Base-by-base conservation (phyloP, 1,140 invertebrate genomes). In the Heliconius hewitsoni region DNA sequence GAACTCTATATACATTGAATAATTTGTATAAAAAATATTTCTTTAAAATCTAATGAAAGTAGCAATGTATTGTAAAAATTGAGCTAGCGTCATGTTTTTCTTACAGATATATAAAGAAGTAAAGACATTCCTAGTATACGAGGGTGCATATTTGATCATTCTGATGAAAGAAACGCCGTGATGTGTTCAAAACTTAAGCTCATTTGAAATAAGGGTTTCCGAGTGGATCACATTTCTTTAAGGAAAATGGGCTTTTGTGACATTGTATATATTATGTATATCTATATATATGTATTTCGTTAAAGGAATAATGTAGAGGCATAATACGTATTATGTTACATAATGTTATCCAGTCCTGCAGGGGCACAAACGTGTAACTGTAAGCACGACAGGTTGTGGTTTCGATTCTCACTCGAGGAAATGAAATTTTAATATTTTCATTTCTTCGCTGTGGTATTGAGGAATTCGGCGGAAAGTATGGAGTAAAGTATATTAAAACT, bases 131-230 rank as follows among this genome's bases (percentile, higher is more conserved):
- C 79, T 84, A 87, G 82, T 83, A 77, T 60, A 60, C 71, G 86
- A 81, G 90, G 90, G 87, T 92, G 90, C 91, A 91, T 93, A 90
- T 93, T 93, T 91, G 85, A 93, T 91, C 82, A 84, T 84, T 84
- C 76, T 90, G 86, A 87, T 90, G 88, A 84, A 87, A 87, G 85
- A 86, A 83, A 85, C 70, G 71, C 23, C 39, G 57, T 50, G 83
- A 76, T 30, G 79, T 71, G 76, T 83, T 76, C 85, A 85, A 86
- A 87, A 79, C 79, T 82, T 76, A 79, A 88, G 80, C 79, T 82
- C 78, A 81, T 80, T 76, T 82, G 76, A 83, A 80, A 81, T 81
- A 84, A 71, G 79, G 75, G 72, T 75, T 80, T 77, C 55, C 73
- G 37, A 30, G 70, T 79, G 79, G 83, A 76, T 82, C 55, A 72